Evolutionary conservation across 23 tunicate species (phyloP), one percentile per base, ranked within the genome.

Genomic region (Diplosoma virens): DNA sequence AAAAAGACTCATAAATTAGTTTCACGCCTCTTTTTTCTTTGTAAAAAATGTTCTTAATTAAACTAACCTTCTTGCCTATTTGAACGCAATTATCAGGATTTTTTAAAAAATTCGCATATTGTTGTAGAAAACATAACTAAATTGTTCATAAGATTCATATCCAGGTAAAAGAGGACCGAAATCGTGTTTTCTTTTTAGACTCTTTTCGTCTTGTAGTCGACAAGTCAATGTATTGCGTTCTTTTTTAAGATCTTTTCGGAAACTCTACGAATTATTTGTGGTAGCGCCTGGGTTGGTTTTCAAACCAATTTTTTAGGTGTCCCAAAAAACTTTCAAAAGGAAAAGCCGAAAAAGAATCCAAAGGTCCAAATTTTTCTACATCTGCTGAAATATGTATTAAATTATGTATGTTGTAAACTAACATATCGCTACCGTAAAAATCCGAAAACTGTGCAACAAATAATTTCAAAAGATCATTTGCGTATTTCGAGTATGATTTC

Each of bases 321-420:
- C 72, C 66, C 34, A 80, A 53, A 67, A 33, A 67, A 71, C 68
- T 80, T 80, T 80, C 76, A 80, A 80, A 80, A 20, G 76, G 54
- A 80, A 67, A 80, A 25, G 76, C 70, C 23, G 84, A 80, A 67
- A 80, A 80, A 25, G 31, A 67, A 33, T 80, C 77, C n/a, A 80
- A 71, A 1, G 67, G 65, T 34, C 84, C 84, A 32, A 47, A 67
- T 17, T n/a, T 67, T 68, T 22, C 55, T 41, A 33, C 84, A 80
- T 80, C 84, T 34, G 52, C 56, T 30, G 45, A 33, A n/a, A 80
- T 37, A 52, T 80, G 84, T 32, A 67, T 35, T 22, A 80, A 53
- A 55, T 58, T 34, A 52, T 80, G 84, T 4, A 80, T 53, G 54
- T 80, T 80, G 32, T 80, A 80, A 27, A 79, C 83, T 23, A 79